These are phyloP conservation scores for Etheostoma spectabile DNA, from an alignment of 2,113 vertebrate species.

Conservation along the genomic window DNA sequence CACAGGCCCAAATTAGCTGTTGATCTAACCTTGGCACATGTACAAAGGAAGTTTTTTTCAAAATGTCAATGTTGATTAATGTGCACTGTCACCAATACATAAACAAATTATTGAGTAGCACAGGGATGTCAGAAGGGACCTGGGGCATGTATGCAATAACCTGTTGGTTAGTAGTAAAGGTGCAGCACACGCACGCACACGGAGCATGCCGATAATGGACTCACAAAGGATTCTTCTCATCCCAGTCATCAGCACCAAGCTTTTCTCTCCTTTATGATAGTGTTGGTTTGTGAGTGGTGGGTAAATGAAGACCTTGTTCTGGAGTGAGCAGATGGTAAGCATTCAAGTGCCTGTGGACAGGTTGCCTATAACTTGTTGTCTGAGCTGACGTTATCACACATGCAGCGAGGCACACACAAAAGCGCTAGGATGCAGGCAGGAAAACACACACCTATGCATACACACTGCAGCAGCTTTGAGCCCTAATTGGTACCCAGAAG, in stretches of 20 bases:
- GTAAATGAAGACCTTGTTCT: conserved; percentile 89
- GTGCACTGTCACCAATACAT: neutral
- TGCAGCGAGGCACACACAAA: conserved; percentile 57
- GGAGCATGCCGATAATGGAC: neutral
- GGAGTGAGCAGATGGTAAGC: conserved; percentile 91
- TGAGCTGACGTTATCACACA: conserved; percentile 88
- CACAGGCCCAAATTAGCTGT: neutral
- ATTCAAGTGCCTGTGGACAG: conserved; percentile 94
- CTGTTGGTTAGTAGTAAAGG: neutral
- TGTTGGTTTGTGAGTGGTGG: conserved; percentile 82
- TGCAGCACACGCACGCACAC: neutral
- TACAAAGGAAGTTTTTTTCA: neutral
- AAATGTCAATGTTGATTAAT: conserved; percentile 13
- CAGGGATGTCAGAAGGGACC: neutral
- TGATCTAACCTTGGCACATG: conserved; percentile 14
- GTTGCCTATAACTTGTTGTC: conserved; percentile 93
- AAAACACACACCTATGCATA: conserved; percentile 69
- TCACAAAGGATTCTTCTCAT: conserved; percentile 74
- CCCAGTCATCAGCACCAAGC: conserved; percentile 43
- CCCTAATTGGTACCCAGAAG: conserved; percentile 96
- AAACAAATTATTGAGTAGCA: conserved; percentile 10
- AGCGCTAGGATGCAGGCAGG: neutral
- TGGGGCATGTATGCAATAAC: neutral
- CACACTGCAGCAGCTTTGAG: conserved; percentile 93
- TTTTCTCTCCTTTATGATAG: conserved; percentile 56